Base-by-base conservation (phyloP, 2,797 vertebrate genomes). In the Triplophysa bombifrons region DNA sequence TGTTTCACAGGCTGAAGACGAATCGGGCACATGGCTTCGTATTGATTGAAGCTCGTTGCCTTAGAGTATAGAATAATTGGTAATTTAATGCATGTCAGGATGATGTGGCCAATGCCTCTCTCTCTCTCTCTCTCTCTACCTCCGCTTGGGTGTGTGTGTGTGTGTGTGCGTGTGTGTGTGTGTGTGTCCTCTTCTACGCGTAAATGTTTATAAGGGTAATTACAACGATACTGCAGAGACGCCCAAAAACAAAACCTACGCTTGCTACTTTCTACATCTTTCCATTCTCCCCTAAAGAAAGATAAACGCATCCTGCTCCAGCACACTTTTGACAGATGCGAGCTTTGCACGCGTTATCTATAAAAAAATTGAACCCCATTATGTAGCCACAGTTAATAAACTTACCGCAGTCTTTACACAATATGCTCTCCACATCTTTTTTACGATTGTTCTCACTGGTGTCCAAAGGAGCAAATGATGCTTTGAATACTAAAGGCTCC, bases 351-450 rank as follows among this genome's bases (percentile, higher is more conserved):
- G 48, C 61, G 48, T 48, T 82, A 74, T 64, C 38, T 60, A 71
- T 66, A 69, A 64, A 30, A 22, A 82, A 80, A 82, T 34, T 55
- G 65, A 58, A 65, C 72, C 58, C 46, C 46, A 3, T 48, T 13
- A 60, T 46, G 25, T 68, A 82, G 65, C 50, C 74, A 76, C 72
- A 74, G 68, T 50, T 80, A 73, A 82, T 88, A 87, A 91, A 96
- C 96, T 96, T 96, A 98, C 97, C 96, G 96, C 97, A 98, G 93
- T 96, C 94, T 83, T 94, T 92, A 93, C 97, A 98, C 88, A 98
- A 93, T 93, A 97, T 94, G 92, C 93, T 94, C 90, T 93, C 95
- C 91, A 98, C 96, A 92, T 98, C 96, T 92, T 95, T 97, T 93
- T 97, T 98, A 79, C 96, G 94, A 92, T 94, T 96, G 93, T 95